Percentiles rank a stretch among this genome's conserved stretches.
Conservation (phyloP, 2,888 invertebrate genomes). For the Tetranychus piercei region DNA sequence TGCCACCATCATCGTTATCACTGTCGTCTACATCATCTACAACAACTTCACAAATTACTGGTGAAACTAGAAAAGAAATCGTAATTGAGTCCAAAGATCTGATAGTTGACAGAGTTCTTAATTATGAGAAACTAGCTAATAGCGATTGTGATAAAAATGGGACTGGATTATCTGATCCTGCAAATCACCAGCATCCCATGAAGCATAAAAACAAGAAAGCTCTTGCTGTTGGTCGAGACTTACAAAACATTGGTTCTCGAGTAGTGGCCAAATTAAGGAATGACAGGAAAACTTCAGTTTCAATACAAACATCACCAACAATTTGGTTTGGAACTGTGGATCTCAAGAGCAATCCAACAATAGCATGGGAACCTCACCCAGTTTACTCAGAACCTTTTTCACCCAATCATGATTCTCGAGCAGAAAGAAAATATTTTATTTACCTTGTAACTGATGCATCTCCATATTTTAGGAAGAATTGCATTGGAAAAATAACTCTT, state of each 20-base stretch:
- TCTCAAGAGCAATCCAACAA: not conserved
- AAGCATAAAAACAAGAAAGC: not conserved
- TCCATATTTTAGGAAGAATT: conserved; percentile 18
- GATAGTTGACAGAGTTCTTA: not conserved
- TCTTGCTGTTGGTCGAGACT: not conserved
- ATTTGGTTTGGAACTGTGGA: conserved; percentile 6
- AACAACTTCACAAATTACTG: not conserved
- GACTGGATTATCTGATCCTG: not conserved
- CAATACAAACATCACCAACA: conserved; percentile 6
- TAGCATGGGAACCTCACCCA: conserved; percentile 6
- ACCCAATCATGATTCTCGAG: not conserved
- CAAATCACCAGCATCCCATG: not conserved
- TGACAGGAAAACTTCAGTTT: not conserved
- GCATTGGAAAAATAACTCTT: conserved; percentile 20
- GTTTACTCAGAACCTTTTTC: conserved; percentile 7
- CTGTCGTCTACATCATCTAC: not conserved
- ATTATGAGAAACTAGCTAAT: not conserved
- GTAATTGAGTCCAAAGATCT: not conserved
- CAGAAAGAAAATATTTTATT: conserved; percentile 19
- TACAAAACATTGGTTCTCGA: not conserved
- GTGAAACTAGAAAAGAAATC: not conserved
- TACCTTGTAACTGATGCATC: conserved; percentile 19
- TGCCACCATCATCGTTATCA: not conserved
- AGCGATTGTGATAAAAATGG: not conserved
- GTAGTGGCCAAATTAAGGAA: not conserved